Conservation (phyloP, 2,888 invertebrate genomes). For the Philereme vetulata region DNA sequence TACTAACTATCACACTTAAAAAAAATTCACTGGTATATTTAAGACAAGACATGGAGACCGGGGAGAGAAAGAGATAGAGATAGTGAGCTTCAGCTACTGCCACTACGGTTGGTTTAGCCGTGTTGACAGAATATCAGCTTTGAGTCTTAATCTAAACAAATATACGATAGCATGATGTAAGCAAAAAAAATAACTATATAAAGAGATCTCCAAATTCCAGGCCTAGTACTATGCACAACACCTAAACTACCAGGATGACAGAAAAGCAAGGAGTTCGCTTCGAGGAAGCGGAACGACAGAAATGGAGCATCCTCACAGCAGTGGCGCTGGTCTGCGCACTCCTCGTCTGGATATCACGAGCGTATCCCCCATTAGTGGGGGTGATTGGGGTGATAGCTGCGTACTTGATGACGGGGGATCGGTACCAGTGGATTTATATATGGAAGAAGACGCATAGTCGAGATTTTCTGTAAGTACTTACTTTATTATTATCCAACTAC, state of each 20-base stretch:
- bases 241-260: conserved; percentile 68
- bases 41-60: no score
- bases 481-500: neutral
- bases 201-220: conserved; percentile 5
- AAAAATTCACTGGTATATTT: no score
- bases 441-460: conserved; percentile 71
- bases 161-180: no score
- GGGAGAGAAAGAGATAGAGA: no score
- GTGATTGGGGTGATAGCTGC: conserved; percentile 54
- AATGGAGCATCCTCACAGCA: conserved; percentile 54
- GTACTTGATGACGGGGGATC: conserved; percentile 71
- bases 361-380: conserved; percentile 51
- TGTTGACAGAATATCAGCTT: no score
- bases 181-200: no score
- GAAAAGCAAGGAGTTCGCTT: conserved; percentile 70
- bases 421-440: conserved; percentile 79
- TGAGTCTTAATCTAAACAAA: no score
- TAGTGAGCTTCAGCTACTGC: no score
- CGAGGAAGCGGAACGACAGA: conserved; percentile 70
- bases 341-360: conserved; percentile 57
- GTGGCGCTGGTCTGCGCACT: conserved; percentile 50
- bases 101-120: no score
- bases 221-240: conserved; percentile 43
- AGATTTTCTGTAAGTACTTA: conserved; percentile 67
- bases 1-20: no score